Evolutionary conservation across 2,888 invertebrate genomes (phyloP), one percentile per base, ranked within the genome.

Genomic region (Psylliodes chrysocephalus): DNA sequence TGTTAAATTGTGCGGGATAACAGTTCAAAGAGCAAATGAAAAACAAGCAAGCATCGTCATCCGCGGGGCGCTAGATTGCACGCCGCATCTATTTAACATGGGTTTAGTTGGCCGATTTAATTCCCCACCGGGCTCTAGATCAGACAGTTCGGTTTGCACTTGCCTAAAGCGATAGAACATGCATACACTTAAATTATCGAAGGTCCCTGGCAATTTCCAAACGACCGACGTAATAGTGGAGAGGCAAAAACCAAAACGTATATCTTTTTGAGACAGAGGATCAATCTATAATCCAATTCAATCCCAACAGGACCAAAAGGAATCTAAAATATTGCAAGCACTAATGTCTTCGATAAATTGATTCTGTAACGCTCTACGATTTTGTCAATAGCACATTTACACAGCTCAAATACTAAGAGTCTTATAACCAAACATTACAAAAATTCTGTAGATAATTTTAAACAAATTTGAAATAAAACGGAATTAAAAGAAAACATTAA

Each of bases 151-250:
- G 77, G 76, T 77, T 77, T 78, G 77, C 76, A 77, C 75, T 77
- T 74, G 77, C 78, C 76, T 75, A 70, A 73, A 76, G 79, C 79
- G 76, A 76, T 78, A 79, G 77, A 80, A 79, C 79, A 79, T 79
- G 79, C 78, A 78, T 76, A 78, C 77, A 72, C 77, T 75, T 79
- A 79, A 80, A 80, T 80, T 79, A 79, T 78, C 77, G 78, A 73
- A 77, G 77, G 75, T 77, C 76, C 74, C 72, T 55, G 46, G 70
- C 72, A 75, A 76, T 75, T 72, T 71, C 70, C 63, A 72, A 74
- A 72, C 74, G 71, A 70, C 61, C 64, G 66, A 59, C 28, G 40
- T 59, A 59, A 49, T 59, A 59, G 59, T 59, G 59, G 22, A 59
- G 42, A 49, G 59, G 44, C 59, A 38, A 51, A 49, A 49, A 59